These are phyloP conservation scores for Taenioides sp. DNA, from an alignment of 2,797 vertebrate genomes.

Conservation along the genomic window DNA sequence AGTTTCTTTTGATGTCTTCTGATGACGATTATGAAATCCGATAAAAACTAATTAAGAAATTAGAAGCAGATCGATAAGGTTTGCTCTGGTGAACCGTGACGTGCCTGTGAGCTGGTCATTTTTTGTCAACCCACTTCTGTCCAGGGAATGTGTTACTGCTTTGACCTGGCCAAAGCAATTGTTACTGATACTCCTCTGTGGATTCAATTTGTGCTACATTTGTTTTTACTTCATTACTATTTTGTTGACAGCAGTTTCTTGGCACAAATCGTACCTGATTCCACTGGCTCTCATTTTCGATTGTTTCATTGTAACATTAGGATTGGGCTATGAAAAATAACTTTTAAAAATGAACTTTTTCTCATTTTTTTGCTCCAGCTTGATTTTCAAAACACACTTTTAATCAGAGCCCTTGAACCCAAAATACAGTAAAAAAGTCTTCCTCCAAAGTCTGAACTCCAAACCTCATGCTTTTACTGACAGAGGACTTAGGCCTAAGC, in stretches of 20 bases:
- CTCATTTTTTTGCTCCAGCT: too few species aligned
- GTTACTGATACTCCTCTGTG: constrained; percentile 79
- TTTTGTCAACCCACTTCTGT: constrained; percentile 55
- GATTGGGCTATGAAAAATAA: too few species aligned
- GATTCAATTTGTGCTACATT: constrained; percentile 62
- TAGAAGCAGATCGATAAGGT: constrained; percentile 80
- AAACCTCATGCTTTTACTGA: too few species aligned
- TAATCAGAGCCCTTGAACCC: too few species aligned
- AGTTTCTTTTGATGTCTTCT: constrained; percentile 80
- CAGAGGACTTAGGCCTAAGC: too few species aligned
- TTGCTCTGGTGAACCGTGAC: constrained; percentile 72
- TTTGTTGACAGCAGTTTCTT: constrained; percentile 75
- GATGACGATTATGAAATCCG: constrained; percentile 86
- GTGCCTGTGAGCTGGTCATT: constrained; percentile 52
- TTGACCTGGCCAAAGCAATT: constrained; percentile 81
- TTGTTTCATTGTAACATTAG: constrained; percentile 74
- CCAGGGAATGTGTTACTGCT: constrained; percentile 63
- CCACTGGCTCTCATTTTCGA: constrained; percentile 68
- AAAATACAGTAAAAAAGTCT: too few species aligned
- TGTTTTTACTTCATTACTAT: constrained; percentile 78
- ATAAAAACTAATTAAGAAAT: constrained; percentile 87
- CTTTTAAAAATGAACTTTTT: too few species aligned
- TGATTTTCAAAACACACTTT: too few species aligned
- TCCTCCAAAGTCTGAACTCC: too few species aligned
- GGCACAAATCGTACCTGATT: constrained; percentile 72